Conservation (phyloP, 2,113 vertebrate species). For the Ailurus styani region DNA sequence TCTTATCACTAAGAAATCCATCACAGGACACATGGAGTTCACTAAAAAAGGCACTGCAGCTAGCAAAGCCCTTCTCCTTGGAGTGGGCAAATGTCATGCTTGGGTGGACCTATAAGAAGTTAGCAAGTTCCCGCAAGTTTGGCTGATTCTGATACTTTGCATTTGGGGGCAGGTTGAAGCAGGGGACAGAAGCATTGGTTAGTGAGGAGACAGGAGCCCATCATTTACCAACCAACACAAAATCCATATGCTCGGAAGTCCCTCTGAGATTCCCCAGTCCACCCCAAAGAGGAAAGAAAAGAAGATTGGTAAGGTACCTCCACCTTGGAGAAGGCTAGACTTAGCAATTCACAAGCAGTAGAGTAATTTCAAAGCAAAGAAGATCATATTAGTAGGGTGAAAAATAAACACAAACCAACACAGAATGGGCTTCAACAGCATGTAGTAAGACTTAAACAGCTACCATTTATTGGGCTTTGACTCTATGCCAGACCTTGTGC, state of each 20-base stretch:
- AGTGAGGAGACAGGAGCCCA: neutral
- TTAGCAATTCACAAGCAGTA: neutral
- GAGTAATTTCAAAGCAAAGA: neutral
- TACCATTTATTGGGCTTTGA: neutral
- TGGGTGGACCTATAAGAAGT: neutral
- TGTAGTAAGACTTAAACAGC: neutral
- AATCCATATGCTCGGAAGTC: neutral
- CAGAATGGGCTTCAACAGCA: neutral
- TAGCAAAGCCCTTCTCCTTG: neutral
- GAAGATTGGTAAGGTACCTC: neutral
- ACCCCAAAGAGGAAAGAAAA: neutral
- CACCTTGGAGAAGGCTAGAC: neutral
- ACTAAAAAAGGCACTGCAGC: neutral
- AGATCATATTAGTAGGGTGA: neutral
- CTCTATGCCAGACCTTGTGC: accelerated
- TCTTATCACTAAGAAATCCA: neutral
- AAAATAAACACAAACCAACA: neutral
- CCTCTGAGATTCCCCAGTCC: neutral
- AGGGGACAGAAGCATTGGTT: neutral
- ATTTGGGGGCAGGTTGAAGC: neutral
- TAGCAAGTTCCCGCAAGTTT: neutral
- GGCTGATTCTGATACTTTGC: neutral
- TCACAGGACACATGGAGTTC: neutral
- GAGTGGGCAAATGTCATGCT: neutral
- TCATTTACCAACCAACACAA: neutral